Conservation (phyloP, 1,140 invertebrate species). For the Zaprionus vittiger region DNA sequence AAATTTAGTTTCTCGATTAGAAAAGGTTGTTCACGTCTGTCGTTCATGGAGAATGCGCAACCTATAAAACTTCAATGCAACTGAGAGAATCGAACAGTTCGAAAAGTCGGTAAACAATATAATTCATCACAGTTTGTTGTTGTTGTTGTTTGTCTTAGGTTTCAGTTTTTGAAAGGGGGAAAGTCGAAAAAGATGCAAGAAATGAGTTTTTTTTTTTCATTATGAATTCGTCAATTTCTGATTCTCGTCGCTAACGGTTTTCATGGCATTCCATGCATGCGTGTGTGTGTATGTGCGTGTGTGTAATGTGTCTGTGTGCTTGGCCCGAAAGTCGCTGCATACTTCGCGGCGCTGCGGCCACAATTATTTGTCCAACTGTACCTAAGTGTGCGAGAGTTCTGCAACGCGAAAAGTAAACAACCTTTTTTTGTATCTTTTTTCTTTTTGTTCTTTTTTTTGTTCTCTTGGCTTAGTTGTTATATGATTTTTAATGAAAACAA, state of each 20-base stretch:
- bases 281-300: constrained; percentile 16
- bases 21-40: constrained; percentile 29
- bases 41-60: constrained; percentile 22
- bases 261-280: constrained; percentile 55
- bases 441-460: constrained; percentile 14
- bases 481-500: constrained; percentile 60
- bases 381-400: constrained; percentile 8
- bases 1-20: constrained; percentile 40
- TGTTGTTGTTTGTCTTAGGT: constrained; percentile 60
- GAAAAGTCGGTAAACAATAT: constrained; percentile 52
- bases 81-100: constrained; percentile 18
- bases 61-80: constrained; percentile 31
- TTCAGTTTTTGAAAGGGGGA: constrained; percentile 21
- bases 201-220: constrained; percentile 31
- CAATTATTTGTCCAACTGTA: constrained; percentile 20
- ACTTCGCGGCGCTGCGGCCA: constrained; percentile 20
- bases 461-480: constrained; percentile 55
- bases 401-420: constrained; percentile 68
- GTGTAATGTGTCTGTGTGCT: constrained; percentile 19
- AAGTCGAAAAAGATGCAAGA: constrained; percentile 34
- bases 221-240: constrained; percentile 31
- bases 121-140: constrained; percentile 80
- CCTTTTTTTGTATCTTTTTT: constrained; percentile 56
- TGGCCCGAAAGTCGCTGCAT: constrained; percentile 29
- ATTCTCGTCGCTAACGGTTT: constrained; percentile 32